These are phyloP conservation scores for Invenusta paracnida DNA, from an alignment of 2,888 invertebrate species.

Conservation along the genomic window DNA sequence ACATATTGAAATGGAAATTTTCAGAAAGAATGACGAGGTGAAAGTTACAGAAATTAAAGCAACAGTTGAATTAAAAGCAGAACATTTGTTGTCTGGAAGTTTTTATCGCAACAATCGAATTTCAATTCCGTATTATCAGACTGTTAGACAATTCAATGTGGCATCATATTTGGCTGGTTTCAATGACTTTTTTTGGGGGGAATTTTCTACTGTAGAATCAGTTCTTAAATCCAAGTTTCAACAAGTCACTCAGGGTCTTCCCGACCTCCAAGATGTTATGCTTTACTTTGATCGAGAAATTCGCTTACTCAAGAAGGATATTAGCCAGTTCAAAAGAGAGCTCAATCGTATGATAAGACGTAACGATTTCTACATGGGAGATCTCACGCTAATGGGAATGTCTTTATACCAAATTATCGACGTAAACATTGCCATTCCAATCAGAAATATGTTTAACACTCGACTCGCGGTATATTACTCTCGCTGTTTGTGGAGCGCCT, in stretches of 20 bases:
- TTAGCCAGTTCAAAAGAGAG: not conserved
- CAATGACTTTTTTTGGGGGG: too few relatives aligned
- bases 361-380: not conserved
- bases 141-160: not conserved
- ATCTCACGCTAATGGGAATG: not conserved
- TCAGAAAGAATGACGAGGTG: not conserved
- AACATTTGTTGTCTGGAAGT: not conserved
- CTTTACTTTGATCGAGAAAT: not conserved
- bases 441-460: too few relatives aligned
- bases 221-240: too few relatives aligned
- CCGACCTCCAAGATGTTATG: not conserved
- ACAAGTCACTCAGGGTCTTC: not conserved
- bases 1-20: not conserved
- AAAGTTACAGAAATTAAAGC: not conserved
- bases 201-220: too few relatives aligned
- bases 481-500: too few relatives aligned
- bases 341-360: not conserved
- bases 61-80: not conserved
- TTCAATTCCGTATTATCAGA: too few relatives aligned
- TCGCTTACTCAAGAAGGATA: not conserved
- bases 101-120: not conserved
- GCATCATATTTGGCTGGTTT: not conserved
- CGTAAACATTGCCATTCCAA: too few relatives aligned
- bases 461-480: too few relatives aligned
- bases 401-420: not conserved